A percentile compares a stretch with the other conserved stretches of the same genome.
Conservation (phyloP, 2,797 vertebrate genomes). For the Cyclopterus lumpus region DNA sequence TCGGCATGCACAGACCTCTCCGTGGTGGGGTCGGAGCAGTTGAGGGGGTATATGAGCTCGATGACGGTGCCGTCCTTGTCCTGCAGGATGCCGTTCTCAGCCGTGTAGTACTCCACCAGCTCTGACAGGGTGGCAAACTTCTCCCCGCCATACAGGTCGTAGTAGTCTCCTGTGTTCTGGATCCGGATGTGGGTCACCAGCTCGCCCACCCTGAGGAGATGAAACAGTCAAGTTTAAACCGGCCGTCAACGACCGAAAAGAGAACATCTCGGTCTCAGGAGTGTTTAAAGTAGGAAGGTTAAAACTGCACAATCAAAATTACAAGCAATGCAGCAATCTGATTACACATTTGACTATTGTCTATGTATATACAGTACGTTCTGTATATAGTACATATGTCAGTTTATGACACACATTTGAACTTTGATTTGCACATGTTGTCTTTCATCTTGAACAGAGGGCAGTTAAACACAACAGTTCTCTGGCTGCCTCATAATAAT, state of each 20-base stretch:
- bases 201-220: constrained; percentile 86
- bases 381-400: neutral
- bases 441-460: neutral
- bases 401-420: neutral
- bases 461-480: neutral
- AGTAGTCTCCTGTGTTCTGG: constrained; percentile 97
- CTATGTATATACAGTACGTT: neutral
- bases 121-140: constrained; percentile 96
- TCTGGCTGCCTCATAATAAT: neutral
- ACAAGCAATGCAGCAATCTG: neutral
- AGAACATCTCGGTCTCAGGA: neutral
- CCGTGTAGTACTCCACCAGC: constrained; percentile 95
- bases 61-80: constrained; percentile 94
- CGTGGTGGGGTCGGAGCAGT: constrained; percentile 94
- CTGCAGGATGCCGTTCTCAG: constrained; percentile 92
- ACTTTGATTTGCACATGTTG: neutral
- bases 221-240: neutral
- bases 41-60: constrained; percentile 92
- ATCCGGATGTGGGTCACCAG: constrained; percentile 96
- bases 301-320: neutral
- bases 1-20: constrained; percentile 86
- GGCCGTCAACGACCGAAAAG: neutral
- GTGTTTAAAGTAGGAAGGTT: neutral
- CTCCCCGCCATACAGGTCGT: constrained; percentile 97
- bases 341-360: neutral